These are phyloP conservation scores for Rambutsinella grinnellia DNA, from an alignment of 2,888 invertebrate genomes.

Conservation along the genomic window DNA sequence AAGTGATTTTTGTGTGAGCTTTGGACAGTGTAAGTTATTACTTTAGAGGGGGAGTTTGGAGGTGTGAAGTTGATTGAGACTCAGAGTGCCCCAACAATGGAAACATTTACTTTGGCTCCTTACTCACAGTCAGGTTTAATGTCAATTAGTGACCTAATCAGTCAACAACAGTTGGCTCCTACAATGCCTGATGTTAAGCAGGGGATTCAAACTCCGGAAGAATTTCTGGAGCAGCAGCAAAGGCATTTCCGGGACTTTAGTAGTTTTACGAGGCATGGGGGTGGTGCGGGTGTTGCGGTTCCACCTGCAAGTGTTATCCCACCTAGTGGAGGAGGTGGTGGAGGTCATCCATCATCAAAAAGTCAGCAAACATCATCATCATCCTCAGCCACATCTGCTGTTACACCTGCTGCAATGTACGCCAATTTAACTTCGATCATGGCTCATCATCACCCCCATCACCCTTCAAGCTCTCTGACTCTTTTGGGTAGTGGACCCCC, in stretches of 20 bases:
- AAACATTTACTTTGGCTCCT: constrained; percentile 61
- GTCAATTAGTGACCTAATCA: constrained; percentile 64
- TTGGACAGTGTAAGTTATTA: no score
- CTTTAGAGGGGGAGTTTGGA: no score
- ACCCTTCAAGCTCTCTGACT: constrained; percentile 22
- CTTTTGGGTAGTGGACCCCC: constrained; percentile 34
- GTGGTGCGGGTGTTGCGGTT: constrained; percentile 22
- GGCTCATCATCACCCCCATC: constrained; percentile 56
- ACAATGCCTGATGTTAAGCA: constrained; percentile 42
- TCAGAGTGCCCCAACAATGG: constrained; percentile 53
- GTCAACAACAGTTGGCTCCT: constrained; percentile 59
- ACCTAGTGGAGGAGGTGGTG: constrained; percentile 9
- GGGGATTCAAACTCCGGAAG: constrained; percentile 41
- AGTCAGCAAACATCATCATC: constrained; percentile 28
- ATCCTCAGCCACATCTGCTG: constrained; percentile 17
- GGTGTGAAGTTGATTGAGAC: no score
- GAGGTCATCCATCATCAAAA: constrained; percentile 14
- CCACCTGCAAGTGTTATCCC: constrained; percentile 59
- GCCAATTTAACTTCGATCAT: constrained; percentile 61
- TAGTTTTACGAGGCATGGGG: constrained; percentile 4
- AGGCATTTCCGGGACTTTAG: constrained; percentile 61
- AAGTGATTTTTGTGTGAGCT: no score
- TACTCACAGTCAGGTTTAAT: constrained; percentile 61
- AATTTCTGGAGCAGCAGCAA: constrained; percentile 61
- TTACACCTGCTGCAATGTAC: constrained; percentile 56